Evolutionary conservation across 2,888 invertebrate genomes (phyloP).

Genomic region (Helleia helle): DNA sequence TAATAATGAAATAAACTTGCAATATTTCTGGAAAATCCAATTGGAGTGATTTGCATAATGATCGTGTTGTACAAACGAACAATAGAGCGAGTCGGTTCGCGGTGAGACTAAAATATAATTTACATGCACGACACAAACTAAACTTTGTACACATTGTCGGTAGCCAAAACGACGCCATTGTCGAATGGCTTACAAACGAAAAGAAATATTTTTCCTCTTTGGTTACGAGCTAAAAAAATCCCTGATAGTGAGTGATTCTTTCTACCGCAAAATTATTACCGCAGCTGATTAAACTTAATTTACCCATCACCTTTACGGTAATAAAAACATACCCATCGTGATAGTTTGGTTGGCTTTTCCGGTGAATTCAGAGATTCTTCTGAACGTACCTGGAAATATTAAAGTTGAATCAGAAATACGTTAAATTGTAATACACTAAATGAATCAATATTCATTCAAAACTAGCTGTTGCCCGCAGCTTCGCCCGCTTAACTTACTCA

Average conservation of each 20-base stretch:
- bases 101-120: no score
- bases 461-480: no score
- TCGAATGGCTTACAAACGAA: no score
- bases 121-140: neutral
- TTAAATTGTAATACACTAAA: no score
- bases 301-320: slow-evolving; percentile 39
- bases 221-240: no score
- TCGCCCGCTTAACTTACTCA: no score
- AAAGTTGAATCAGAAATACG: neutral
- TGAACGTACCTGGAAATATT: slow-evolving; percentile 62
- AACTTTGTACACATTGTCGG: slow-evolving; percentile 1
- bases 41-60: slow-evolving; percentile 2
- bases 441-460: no score
- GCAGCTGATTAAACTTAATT: neutral
- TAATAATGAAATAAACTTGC: no score
- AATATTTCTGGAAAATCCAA: slow-evolving; percentile 4
- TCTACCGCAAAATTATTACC: no score
- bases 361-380: slow-evolving; percentile 62
- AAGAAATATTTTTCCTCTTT: no score
- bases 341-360: slow-evolving; percentile 48
- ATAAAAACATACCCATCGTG: slow-evolving; percentile 64
- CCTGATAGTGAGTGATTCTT: no score
- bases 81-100: neutral
- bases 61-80: slow-evolving; percentile 3
- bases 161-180: neutral